These are phyloP conservation scores for Pontoporia blainvillei DNA, from an alignment of 2,113 vertebrate genomes.

Conservation along the genomic window DNA sequence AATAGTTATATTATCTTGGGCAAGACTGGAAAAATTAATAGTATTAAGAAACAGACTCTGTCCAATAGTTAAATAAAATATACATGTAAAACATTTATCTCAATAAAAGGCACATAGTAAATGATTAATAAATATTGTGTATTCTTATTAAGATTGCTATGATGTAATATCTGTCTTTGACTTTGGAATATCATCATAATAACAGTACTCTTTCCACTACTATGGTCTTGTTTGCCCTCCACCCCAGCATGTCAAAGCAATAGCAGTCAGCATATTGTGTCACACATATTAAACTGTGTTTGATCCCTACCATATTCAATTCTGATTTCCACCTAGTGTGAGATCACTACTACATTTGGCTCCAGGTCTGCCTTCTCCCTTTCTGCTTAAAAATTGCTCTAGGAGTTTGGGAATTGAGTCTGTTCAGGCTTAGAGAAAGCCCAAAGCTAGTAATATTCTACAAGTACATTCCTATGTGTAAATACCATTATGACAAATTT, in stretches of 20 bases:
- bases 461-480: conserved; percentile 15
- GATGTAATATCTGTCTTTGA: background rate
- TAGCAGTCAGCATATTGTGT: background rate
- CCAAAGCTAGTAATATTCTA: conserved; percentile 64
- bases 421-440: conserved; percentile 35
- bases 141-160: accelerated
- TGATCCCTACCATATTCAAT: background rate
- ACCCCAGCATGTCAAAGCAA: background rate
- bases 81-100: background rate
- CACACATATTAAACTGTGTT: background rate
- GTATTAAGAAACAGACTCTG: background rate
- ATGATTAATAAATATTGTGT: background rate
- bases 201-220: accelerated
- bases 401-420: conserved; percentile 59
- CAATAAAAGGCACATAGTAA: background rate
- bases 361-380: background rate
- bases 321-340: background rate
- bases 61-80: background rate
- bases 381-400: conserved; percentile 62
- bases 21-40: background rate
- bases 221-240: background rate
- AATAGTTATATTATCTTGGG: background rate
- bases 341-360: background rate
- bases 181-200: background rate
- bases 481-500: conserved; percentile 43